Base-by-base conservation (phyloP, 2,113 vertebrate species). In the Potamarius usumacintae region DNA sequence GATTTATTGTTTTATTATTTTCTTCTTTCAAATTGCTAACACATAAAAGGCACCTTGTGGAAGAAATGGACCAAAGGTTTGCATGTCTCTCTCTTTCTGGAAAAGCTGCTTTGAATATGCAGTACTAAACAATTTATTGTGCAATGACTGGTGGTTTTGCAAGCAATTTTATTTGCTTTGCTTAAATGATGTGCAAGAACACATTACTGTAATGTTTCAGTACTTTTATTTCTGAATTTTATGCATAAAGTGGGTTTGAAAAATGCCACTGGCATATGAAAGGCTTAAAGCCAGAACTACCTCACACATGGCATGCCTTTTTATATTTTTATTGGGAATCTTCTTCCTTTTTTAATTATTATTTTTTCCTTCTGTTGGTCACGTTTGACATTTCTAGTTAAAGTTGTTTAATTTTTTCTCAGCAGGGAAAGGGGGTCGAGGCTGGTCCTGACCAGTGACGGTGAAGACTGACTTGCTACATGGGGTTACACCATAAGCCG, bases 401-500 rank as follows among this genome's bases (percentile, higher is more conserved):
- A 74, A 96, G 96, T 93, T 95, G 92, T 96, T 18, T 96, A 96
- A 42, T 42, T 98, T 95, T 96, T 96, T 97, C 95, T 95, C 89
- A 97, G 97, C 97, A 99, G 98, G 98, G 96, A 97, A 99, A 97
- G 96, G 97, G 94, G 97, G 97, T 96, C 95, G 97, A 97, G 98
- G 98, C 95, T 97, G 98, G 96, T 99, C 98, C 97, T 99, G 98
- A 99, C 98, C 98, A 99, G 98, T 98, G 96, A 96, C 97, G 95
- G 96, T 96, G 97, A 97, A 98, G 97, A 99, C 98, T 98, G 97
- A 98, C 97, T 99, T 97, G 97, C 97, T 98, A 97, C 97, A 97
- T 98, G 97, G 97, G 97, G 97, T 99, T 99, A 99, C 98, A 98
- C 97, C 97, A 96, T 97, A 99, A 98, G 96, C 98, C 99, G 97